Conservation (phyloP, 2,113 vertebrate genomes). For the Cariama cristata region DNA sequence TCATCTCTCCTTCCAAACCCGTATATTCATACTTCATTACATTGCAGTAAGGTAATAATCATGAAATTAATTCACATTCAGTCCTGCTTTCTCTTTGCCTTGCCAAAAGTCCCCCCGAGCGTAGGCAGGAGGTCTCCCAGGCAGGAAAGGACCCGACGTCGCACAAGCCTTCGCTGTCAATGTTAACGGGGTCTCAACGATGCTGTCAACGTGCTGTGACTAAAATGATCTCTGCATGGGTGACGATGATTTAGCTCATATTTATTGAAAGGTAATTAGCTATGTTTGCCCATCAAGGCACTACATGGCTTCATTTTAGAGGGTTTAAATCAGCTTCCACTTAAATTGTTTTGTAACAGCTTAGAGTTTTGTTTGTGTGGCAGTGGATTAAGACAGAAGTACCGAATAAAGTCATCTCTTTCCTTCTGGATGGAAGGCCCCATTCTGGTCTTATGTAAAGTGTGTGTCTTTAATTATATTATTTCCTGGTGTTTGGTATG, state of each 20-base stretch:
- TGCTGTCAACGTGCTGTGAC: not conserved
- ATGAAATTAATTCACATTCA: not conserved
- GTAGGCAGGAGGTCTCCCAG: not conserved
- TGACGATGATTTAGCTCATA: not conserved
- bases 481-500: not conserved
- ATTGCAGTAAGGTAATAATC: not conserved
- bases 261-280: not conserved
- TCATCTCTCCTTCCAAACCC: not conserved
- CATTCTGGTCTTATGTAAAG: not conserved
- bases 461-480: not conserved
- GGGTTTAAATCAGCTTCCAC: not conserved
- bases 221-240: not conserved
- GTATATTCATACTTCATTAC: not conserved
- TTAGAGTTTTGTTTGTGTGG: not conserved
- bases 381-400: not conserved
- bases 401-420: not conserved
- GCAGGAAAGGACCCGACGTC: rapidly evolving
- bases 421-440: not conserved
- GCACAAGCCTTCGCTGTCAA: not conserved
- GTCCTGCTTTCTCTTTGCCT: not conserved
- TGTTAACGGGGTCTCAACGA: not conserved
- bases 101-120: not conserved
- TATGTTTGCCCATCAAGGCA: not conserved
- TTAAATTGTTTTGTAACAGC: not conserved
- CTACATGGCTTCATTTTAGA: not conserved